A percentile compares a stretch with the other conserved stretches of the same genome.
These are phyloP conservation scores for Glomeris marginata DNA, from an alignment of 2,888 invertebrate species.

Conservation along the genomic window DNA sequence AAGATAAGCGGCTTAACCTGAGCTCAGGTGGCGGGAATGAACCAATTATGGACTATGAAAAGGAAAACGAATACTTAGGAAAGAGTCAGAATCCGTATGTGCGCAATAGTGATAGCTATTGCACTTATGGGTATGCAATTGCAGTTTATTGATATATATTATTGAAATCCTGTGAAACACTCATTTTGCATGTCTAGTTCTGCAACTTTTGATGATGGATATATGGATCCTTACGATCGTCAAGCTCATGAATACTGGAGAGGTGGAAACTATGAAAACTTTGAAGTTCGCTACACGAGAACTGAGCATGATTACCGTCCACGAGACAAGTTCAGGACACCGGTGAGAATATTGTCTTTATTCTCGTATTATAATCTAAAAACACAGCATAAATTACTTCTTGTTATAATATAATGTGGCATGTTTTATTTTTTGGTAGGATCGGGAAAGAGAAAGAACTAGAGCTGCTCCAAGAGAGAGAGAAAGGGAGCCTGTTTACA, in stretches of 20 bases:
- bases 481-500: not conserved
- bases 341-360: not conserved
- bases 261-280: constrained; percentile 28
- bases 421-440: not conserved
- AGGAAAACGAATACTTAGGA: constrained; percentile 24
- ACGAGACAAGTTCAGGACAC: not conserved
- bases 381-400: not conserved
- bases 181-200: not conserved
- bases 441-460: constrained; percentile 2
- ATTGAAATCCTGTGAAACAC: not conserved
- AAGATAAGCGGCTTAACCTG: constrained; percentile 85
- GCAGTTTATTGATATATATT: constrained; percentile 1
- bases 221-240: constrained; percentile 14
- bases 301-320: constrained; percentile 11
- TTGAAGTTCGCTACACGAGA: constrained; percentile 28
- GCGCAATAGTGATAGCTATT: constrained; percentile 6
- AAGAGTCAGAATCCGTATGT: constrained; percentile 9
- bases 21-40: constrained; percentile 65
- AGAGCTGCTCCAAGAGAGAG: constrained; percentile 2
- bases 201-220: constrained; percentile 15
- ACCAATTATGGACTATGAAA: constrained; percentile 34
- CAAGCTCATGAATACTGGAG: constrained; percentile 17
- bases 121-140: constrained; percentile 11
- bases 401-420: not conserved
- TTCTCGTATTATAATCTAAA: not conserved